Evolutionary conservation across 2,797 vertebrate genomes (phyloP), one percentile per base, ranked within the genome.

Genomic region (Rhyacichthys aspro): DNA sequence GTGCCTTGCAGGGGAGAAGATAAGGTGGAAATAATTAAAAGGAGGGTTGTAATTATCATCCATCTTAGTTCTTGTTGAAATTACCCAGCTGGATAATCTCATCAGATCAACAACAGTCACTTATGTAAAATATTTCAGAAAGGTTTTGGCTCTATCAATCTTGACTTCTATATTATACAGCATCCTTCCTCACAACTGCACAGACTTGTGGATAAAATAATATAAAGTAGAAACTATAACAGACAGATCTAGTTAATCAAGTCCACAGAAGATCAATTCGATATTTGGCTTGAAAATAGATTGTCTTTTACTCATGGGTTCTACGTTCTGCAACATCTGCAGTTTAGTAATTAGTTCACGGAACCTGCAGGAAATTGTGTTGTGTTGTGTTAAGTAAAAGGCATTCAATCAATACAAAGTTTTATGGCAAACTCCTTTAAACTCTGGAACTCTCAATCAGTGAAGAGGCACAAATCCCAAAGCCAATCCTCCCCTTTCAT

Each of bases 11-110:
- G 60, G 75, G 63, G 61, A 39, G 19, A 41, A 72, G 77, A 86
- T 82, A 80, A 76, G 81, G 69, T 67, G 48, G 67, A 78, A 87
- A 88, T 88, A 82, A 89, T 87, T 85, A 88, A 86, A 86, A 78
- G 79, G 85, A 88, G 81, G 77, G 55, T 70, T 87, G 60, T 84
- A 90, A 88, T 91, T 88, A 87, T 45, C 18, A 70, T 64, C 59
- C 6, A 2, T 63, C 45, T 59, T 72, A 63, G 72, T 11, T 32
- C 66, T 71, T 47, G 37, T 64, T 64, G 55, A 81, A 85, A 82
- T 78, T 59, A 84, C 71, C 78, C 16, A 17, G 43, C 34, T 57
- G 64, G 55, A 52, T 53, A 28, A 53, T 70, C 49, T 53, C 55
- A 70, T 76, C 54, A 43, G 46, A 45, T 46, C 15, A 58, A 59